Conservation (phyloP, 2,888 invertebrate species). For the Abrostola tripartita region DNA sequence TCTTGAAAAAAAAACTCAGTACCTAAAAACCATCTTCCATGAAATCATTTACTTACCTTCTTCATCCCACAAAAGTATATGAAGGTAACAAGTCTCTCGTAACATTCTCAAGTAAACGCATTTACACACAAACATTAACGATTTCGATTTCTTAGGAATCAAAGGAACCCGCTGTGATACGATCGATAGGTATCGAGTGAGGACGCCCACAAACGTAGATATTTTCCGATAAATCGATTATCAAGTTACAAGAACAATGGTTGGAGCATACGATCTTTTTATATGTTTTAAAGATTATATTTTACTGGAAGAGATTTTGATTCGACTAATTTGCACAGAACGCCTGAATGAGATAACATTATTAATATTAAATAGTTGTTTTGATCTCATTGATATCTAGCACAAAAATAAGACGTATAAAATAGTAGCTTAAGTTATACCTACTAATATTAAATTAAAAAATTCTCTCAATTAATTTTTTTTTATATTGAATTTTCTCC, state of each 20-base stretch:
- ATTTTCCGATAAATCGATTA: conserved; percentile 81
- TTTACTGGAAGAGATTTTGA: conserved; percentile 25
- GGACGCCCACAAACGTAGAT: conserved; percentile 69
- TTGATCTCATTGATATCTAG: too few relatives aligned
- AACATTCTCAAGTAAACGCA: conserved; percentile 13
- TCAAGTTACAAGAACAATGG: conserved; percentile 82
- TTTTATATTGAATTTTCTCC: too few relatives aligned
- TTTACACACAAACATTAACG: conserved; percentile 49
- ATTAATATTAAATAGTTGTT: too few relatives aligned
- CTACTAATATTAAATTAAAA: too few relatives aligned
- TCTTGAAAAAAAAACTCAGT: too few relatives aligned
- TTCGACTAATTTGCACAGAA: too few relatives aligned
- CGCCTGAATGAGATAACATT: too few relatives aligned
- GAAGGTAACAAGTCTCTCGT: conserved; percentile 17
- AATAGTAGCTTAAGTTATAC: too few relatives aligned
- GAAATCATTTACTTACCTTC: too few relatives aligned
- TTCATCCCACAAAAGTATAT: background rate
- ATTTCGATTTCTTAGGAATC: conserved; percentile 46
- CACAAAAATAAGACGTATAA: too few relatives aligned
- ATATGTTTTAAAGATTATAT: conserved; percentile 21
- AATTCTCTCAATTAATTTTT: too few relatives aligned
- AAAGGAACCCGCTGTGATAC: conserved; percentile 57
- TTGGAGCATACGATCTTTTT: conserved; percentile 65
- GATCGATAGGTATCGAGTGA: conserved; percentile 62
- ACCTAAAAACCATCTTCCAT: too few relatives aligned